Percentiles rank a stretch among this genome's conserved stretches.
phyloP scores from a whole-genome alignment of 1,140 invertebrate species.

The Drosophila santomea region DNA sequence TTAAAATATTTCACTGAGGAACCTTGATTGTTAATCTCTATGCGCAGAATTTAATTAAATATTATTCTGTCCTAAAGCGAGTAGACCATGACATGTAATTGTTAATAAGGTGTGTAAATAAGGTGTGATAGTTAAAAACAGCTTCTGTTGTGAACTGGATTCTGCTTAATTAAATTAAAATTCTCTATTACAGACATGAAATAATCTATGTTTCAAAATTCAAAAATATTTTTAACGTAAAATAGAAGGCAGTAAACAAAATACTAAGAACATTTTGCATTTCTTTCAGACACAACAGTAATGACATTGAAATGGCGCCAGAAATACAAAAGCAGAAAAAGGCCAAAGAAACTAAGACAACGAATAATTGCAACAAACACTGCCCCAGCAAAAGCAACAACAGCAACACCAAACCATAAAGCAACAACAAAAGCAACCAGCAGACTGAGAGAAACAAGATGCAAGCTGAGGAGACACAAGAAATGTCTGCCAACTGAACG shows the following conservation, averaged over 20 bases:
- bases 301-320: conserved; percentile 84
- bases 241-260: neutral
- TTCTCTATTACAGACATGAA: neutral
- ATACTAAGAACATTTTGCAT: neutral
- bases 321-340: conserved; percentile 83
- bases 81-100: conserved; percentile 14
- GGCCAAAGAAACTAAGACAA: conserved; percentile 80
- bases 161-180: too few relatives aligned
- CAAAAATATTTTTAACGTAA: too few relatives aligned
- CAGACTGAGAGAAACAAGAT: conserved; percentile 64
- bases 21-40: conserved; percentile 21
- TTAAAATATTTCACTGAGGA: conserved; percentile 18
- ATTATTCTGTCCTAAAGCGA: conserved; percentile 18
- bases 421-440: conserved; percentile 43
- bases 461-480: conserved; percentile 34
- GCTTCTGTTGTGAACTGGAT: neutral
- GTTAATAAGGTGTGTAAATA: conserved; percentile 31
- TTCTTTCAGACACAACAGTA: conserved; percentile 58
- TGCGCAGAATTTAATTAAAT: conserved; percentile 35
- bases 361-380: conserved; percentile 63
- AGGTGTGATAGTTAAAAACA: conserved; percentile 12
- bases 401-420: conserved; percentile 49
- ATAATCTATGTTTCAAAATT: too few relatives aligned
- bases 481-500: conserved; percentile 65
- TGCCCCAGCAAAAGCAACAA: conserved; percentile 61